Evolutionary conservation across 23 tunicate genomes (phyloP).

Genomic region (Clavelina lepadiformis): DNA sequence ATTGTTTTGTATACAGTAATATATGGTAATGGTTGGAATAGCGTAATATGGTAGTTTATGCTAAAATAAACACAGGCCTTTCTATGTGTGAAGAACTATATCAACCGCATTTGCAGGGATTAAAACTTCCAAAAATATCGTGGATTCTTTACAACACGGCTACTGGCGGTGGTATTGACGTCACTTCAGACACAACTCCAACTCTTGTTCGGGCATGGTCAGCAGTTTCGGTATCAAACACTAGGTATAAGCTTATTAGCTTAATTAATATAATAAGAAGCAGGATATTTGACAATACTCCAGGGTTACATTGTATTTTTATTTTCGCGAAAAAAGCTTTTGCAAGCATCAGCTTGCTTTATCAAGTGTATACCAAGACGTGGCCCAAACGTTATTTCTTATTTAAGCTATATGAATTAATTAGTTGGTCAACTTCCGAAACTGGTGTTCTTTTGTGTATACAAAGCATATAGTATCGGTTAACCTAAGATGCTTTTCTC

Average conservation of each 20-base stretch:
- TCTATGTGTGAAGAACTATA: background rate
- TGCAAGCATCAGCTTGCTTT: too few species aligned
- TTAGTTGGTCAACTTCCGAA: background rate
- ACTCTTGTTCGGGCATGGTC: constrained; percentile 67
- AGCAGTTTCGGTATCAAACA: constrained; percentile 21
- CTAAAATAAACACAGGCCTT: background rate
- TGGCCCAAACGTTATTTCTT: too few species aligned
- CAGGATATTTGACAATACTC: too few species aligned
- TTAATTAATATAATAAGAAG: too few species aligned
- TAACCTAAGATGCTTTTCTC: background rate
- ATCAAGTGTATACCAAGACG: too few species aligned
- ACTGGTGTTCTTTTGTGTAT: background rate
- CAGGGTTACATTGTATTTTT: too few species aligned
- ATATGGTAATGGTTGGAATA: background rate
- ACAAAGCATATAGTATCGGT: background rate
- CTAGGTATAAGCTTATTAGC: constrained; percentile 7
- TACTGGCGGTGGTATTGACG: constrained; percentile 87
- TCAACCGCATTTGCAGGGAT: constrained; percentile 28
- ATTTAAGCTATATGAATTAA: too few species aligned
- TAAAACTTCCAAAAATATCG: constrained; percentile 46
- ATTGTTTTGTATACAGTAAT: background rate
- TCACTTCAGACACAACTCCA: constrained; percentile 65
- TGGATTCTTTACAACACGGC: constrained; percentile 75
- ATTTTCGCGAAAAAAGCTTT: too few species aligned
- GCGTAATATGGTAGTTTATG: background rate